Evolutionary conservation across 1,140 invertebrate genomes (phyloP), one percentile per base, ranked within the genome.

Genomic region (Monomorium pharaonis): DNA sequence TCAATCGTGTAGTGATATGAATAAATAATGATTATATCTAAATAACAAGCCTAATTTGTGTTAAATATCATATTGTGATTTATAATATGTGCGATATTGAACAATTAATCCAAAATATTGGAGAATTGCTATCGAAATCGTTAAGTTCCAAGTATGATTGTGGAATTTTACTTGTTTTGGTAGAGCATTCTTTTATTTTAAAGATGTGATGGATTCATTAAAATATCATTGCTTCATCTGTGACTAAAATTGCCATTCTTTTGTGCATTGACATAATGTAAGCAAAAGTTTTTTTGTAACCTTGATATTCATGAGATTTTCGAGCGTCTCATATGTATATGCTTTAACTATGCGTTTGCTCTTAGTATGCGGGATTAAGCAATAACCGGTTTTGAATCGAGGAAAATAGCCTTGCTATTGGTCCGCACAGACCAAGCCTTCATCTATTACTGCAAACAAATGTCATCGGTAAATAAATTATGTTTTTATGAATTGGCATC

Each of bases 351-450:
- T 37, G 7, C 74, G 12, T 51, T 49, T 42, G 42, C 1, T 63
- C 2, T 47, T 1, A 7, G 3, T 18, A 51, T 47, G 65, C n/a
- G 18, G 2, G 33, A 21, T 30, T 42, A n/a, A 3, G 14, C 3
- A 77, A 85, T 85, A 85, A 87, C 86, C 65, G 83, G 74, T 87
- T 87, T 56, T 30, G 49, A 27, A 84, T 47, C 51, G 27, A 83
- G 21, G 14, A 58, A n/a, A 10, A 27, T 69, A 3, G 27, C 5
- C 0, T 67, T 44, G 42, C 72, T 42, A 84, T 77, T 84, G 72
- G 72, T 63, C 49, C 1, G 6, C 9, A 9, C 12, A 27, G 37
- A 24, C 9, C 81, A 77, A 84, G 72, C 58, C 81, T 63, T 37
- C 51, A 18, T 63, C 4, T 30, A 67, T 69, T 58, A 21, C 3